Evolutionary conservation across 1,140 invertebrate species (phyloP).

Genomic region (Formica exsecta): DNA sequence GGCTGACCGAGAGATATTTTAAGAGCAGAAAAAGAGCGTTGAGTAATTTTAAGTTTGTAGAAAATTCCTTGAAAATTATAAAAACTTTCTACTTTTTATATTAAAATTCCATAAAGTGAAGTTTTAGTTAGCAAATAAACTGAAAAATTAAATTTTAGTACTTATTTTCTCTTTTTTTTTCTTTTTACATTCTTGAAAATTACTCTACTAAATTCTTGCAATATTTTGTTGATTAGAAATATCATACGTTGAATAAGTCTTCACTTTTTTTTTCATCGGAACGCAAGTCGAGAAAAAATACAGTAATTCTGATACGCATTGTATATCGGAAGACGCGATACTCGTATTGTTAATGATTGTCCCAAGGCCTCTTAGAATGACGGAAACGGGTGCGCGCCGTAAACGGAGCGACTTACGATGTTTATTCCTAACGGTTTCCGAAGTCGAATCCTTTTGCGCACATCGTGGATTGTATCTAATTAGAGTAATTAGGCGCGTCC

Average conservation of each 20-base stretch:
- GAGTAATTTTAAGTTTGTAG: too few relatives aligned
- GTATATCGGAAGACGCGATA: not conserved
- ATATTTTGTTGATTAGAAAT: not conserved
- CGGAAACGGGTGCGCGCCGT: not conserved
- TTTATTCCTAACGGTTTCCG: constrained; percentile 23
- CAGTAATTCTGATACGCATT: not conserved
- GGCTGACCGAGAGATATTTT: not conserved
- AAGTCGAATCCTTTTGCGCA: constrained; percentile 16
- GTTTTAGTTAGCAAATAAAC: not conserved
- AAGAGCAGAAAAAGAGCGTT: not conserved
- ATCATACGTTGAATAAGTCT: not conserved
- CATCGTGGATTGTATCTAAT: constrained; percentile 15
- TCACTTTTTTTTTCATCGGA: not conserved
- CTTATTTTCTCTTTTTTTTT: too few relatives aligned
- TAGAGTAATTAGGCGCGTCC: constrained; percentile 44
- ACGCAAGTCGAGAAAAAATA: not conserved
- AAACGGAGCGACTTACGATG: not conserved
- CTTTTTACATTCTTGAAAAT: not conserved
- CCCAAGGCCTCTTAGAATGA: not conserved
- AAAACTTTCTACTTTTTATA: not conserved
- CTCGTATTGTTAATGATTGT: not conserved
- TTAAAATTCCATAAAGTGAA: not conserved
- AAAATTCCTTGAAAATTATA: not conserved
- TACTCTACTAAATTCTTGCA: not conserved
- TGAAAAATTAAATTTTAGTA: not conserved